phyloP scores from a whole-genome alignment of 2,797 vertebrate genomes.

The Nannoperca australis region DNA sequence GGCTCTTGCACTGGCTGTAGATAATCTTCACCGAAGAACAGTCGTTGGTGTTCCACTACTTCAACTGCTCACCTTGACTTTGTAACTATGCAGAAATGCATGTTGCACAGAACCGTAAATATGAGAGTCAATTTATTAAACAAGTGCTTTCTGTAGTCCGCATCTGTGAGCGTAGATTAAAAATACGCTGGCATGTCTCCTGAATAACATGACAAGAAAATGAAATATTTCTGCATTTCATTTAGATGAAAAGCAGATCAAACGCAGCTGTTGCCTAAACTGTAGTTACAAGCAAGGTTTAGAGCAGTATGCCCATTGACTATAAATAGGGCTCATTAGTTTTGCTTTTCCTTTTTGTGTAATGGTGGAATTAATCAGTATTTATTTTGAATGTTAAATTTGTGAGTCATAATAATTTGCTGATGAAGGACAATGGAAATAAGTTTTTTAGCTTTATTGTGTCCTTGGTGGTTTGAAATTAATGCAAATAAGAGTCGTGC shows the following conservation, averaged over 20 bases:
- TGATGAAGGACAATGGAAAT: not conserved
- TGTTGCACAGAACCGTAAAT: slow-evolving; percentile 33
- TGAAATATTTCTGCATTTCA: slow-evolving; percentile 11
- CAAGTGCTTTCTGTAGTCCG: slow-evolving; percentile 18
- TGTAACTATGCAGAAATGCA: slow-evolving; percentile 38
- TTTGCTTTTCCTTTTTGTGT: not conserved
- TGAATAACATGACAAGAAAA: slow-evolving; percentile 24
- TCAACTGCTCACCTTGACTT: slow-evolving; percentile 64
- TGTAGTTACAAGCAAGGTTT: slow-evolving; percentile 4
- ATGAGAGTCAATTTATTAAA: slow-evolving; percentile 46
- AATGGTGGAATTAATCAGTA: not conserved
- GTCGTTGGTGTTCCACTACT: slow-evolving; percentile 60
- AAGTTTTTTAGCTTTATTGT: not conserved
- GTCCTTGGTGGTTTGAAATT: not conserved
- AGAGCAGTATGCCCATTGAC: not conserved
- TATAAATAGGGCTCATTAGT: slow-evolving; percentile 13
- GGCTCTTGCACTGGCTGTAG: slow-evolving; percentile 61
- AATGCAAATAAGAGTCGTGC: too few relatives aligned
- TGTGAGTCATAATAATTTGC: not conserved
- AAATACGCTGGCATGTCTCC: slow-evolving; percentile 12
- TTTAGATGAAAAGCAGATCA: slow-evolving; percentile 36
- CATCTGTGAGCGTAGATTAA: slow-evolving; percentile 18
- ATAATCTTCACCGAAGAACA: slow-evolving; percentile 71
- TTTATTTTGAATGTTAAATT: slow-evolving; percentile 5
- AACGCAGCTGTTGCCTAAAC: slow-evolving; percentile 7